These are phyloP conservation scores for Suillia variegata DNA, from an alignment of 2,888 invertebrate species.

Conservation along the genomic window DNA sequence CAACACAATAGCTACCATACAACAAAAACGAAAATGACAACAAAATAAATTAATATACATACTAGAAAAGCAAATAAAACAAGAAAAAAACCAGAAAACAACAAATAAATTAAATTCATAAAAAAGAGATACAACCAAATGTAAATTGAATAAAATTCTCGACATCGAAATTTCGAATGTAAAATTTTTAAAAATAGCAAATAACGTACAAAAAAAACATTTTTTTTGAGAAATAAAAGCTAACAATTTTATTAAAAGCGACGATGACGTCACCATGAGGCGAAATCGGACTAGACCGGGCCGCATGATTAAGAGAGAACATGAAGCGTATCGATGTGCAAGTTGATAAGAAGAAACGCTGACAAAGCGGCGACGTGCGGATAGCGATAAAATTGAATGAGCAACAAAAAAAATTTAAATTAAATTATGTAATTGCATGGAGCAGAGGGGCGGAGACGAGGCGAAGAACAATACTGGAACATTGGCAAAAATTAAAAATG, in stretches of 20 bases:
- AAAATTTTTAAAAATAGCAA: background rate
- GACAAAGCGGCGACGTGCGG: background rate
- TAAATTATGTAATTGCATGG: background rate
- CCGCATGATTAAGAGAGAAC: too few relatives aligned
- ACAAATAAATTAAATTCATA: background rate
- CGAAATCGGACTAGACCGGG: too few relatives aligned
- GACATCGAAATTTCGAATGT: background rate
- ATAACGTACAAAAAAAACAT: too few relatives aligned
- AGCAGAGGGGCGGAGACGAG: background rate
- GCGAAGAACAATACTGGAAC: too few relatives aligned
- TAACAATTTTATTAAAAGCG: background rate
- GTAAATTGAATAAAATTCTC: background rate
- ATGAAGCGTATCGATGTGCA: too few relatives aligned
- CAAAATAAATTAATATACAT: background rate
- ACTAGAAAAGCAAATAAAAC: background rate
- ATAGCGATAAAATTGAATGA: background rate
- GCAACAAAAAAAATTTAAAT: too few relatives aligned
- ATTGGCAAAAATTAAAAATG: too few relatives aligned
- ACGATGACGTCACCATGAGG: background rate
- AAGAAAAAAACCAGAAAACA: background rate
- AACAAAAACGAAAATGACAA: background rate
- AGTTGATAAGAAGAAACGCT: background rate
- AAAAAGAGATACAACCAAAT: background rate
- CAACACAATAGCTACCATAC: background rate
- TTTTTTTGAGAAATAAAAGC: too few relatives aligned